phyloP scores from a whole-genome alignment of 2,888 invertebrate genomes.

The Macroteleia sp. region DNA sequence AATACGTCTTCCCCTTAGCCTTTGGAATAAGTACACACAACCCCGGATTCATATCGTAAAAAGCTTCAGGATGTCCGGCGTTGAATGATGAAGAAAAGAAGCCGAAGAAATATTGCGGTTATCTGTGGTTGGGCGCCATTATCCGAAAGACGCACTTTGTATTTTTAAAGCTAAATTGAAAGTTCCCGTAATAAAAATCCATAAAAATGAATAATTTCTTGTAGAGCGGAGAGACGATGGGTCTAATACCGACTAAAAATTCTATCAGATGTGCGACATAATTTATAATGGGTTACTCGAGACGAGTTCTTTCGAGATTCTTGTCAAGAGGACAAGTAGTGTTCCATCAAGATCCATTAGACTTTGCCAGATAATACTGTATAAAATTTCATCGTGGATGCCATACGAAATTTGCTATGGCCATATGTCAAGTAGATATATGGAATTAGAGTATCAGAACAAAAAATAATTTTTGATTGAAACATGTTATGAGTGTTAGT shows the following conservation, averaged over 20 bases:
- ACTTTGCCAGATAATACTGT: slow-evolving; percentile 16
- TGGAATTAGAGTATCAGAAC: too few species aligned
- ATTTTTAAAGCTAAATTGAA: slow-evolving; percentile 34
- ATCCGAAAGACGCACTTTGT: slow-evolving; percentile 15
- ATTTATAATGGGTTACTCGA: slow-evolving; percentile 30
- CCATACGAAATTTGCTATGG: slow-evolving; percentile 13
- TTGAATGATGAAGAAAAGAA: slow-evolving; percentile 35
- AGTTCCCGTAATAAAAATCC: slow-evolving; percentile 19
- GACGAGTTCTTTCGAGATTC: slow-evolving; percentile 33
- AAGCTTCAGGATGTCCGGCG: slow-evolving; percentile 23
- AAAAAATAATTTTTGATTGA: too few species aligned
- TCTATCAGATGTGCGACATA: slow-evolving; percentile 37
- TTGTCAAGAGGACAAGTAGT: slow-evolving; percentile 18
- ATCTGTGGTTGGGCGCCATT: slow-evolving; percentile 1
- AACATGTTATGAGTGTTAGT: too few species aligned
- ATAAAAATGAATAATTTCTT: slow-evolving; percentile 24
- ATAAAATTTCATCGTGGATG: slow-evolving; percentile 35
- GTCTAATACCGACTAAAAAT: not conserved
- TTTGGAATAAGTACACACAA: slow-evolving; percentile 19
- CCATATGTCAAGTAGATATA: slow-evolving; percentile 23
- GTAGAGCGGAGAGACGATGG: not conserved
- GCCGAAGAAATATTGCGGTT: slow-evolving; percentile 14
- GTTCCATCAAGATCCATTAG: slow-evolving; percentile 43
- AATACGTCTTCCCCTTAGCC: slow-evolving; percentile 32
- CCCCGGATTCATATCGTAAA: slow-evolving; percentile 28